These are phyloP conservation scores for Neelides sp. DNA, from an alignment of 1,140 invertebrate genomes.

Conservation along the genomic window DNA sequence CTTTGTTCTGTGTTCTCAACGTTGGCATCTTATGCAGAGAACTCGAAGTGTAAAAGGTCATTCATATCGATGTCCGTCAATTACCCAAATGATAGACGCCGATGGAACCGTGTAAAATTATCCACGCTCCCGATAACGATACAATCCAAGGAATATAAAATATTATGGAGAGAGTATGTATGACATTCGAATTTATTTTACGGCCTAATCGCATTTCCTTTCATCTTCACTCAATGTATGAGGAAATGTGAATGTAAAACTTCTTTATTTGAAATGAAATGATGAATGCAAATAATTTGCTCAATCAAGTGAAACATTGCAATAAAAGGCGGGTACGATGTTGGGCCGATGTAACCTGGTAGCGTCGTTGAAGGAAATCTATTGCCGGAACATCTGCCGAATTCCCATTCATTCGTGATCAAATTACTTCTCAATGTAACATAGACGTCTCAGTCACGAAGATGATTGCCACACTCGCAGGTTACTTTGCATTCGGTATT, in stretches of 20 bases:
- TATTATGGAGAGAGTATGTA: too few relatives aligned
- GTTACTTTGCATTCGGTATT: not conserved
- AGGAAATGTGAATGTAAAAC: not conserved
- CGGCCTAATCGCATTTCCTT: not conserved
- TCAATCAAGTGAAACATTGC: not conserved
- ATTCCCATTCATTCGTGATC: constrained; percentile 25
- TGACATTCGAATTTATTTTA: too few relatives aligned
- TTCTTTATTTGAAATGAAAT: not conserved
- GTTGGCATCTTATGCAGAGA: too few relatives aligned
- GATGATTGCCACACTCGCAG: constrained; percentile 17
- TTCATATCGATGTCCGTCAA: too few relatives aligned
- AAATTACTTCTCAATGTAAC: constrained; percentile 24
- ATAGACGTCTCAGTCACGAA: constrained; percentile 22
- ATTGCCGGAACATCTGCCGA: constrained; percentile 1
- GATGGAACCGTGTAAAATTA: too few relatives aligned
- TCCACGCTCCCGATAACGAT: too few relatives aligned
- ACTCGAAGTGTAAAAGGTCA: too few relatives aligned
- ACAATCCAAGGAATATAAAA: too few relatives aligned
- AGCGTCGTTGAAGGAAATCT: not conserved
- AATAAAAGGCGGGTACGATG: not conserved
- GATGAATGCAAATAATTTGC: not conserved
- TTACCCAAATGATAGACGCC: too few relatives aligned
- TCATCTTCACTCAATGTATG: not conserved
- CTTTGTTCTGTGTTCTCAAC: too few relatives aligned
- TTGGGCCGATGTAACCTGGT: not conserved